Evolutionary conservation across 2,113 vertebrate genomes (phyloP), one percentile per base, ranked within the genome.

Genomic region (Cyprinodon variegatus): DNA sequence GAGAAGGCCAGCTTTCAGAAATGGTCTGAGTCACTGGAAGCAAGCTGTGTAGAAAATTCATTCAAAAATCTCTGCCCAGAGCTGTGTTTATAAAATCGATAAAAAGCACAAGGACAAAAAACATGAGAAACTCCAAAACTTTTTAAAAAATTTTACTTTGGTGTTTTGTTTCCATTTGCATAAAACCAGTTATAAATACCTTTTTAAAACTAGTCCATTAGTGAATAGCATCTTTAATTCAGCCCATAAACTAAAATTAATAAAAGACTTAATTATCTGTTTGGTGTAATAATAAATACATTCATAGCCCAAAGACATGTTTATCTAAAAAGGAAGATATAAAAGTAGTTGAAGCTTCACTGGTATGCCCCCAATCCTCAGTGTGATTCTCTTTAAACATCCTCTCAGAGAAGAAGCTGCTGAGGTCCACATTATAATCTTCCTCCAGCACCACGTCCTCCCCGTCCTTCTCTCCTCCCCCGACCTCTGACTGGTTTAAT

Each of bases 391-490:
- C 38, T 70, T 70, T 39, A 0, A 74, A 63, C 60, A 63, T 50
- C 22, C 11, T 82, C 76, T 78, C 81, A 65, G 50, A 62, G n/a
- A 72, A 38, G 43, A 48, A 40, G 61, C 65, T 79, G 76, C 75
- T 62, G 63, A 46, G 63, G 15, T 48, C 74, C 74, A 76, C 61
- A 72, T 83, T 84, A 88, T 61, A 45, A 83, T 88, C 93, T 96
- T 61, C 83, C 88, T 15, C 82, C 87, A 36, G 72, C 79, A 0
- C 94, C 93, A 43, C 93, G 94, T 72, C 89, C 92, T 10, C 95
- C 96, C 37, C 94, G 57, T 66, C 96, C 93, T 15, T 97, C 97
- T 86, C 94, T 96, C 71, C 89, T 94, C 0, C 61, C 67, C 81
- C 96, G 96, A 84, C 93, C 82, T 3, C 93, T 79, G 1, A 74